These are phyloP conservation scores for Mellivora capensis DNA, from an alignment of 2,113 vertebrate species.

Conservation along the genomic window DNA sequence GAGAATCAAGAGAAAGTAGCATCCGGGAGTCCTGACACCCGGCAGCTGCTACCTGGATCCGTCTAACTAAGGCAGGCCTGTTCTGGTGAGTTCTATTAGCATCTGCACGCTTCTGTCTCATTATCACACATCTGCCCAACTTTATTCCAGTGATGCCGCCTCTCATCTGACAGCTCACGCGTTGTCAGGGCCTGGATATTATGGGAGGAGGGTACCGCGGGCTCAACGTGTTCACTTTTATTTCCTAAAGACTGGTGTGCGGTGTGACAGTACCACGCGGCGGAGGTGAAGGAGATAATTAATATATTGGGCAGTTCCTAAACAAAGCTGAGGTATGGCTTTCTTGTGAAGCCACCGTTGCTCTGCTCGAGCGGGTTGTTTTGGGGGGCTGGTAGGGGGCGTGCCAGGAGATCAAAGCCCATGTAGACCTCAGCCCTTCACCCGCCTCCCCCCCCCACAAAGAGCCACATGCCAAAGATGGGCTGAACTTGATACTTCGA, in stretches of 20 bases:
- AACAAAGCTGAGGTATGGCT: conserved; percentile 81
- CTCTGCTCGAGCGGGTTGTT: conserved; percentile 21
- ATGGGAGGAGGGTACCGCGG: conserved; percentile 81
- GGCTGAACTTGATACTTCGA: neutral
- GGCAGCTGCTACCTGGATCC: conserved; percentile 94
- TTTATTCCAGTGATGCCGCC: conserved; percentile 90
- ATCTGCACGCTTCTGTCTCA: conserved; percentile 98
- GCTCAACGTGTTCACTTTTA: conserved; percentile 82
- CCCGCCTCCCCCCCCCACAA: accelerated
- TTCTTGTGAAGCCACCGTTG: conserved; percentile 48
- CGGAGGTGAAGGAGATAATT: conserved; percentile 87
- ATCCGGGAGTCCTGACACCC: conserved; percentile 90
- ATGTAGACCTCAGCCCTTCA: neutral
- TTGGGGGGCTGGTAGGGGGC: neutral
- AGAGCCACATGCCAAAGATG: neutral
- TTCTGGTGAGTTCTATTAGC: conserved; percentile 94
- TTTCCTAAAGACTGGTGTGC: conserved; percentile 85
- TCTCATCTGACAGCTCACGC: conserved; percentile 95
- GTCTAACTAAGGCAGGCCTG: conserved; percentile 90
- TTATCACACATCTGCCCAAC: conserved; percentile 99
- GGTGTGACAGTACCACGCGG: conserved; percentile 83
- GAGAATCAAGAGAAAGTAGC: conserved; percentile 90
- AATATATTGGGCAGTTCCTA: conserved; percentile 91
- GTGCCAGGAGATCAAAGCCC: conserved; percentile 59
- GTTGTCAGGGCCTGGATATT: conserved; percentile 86